Evolutionary conservation across 2,888 invertebrate genomes (phyloP).

Genomic region (Rhimphoctona megacephalus): DNA sequence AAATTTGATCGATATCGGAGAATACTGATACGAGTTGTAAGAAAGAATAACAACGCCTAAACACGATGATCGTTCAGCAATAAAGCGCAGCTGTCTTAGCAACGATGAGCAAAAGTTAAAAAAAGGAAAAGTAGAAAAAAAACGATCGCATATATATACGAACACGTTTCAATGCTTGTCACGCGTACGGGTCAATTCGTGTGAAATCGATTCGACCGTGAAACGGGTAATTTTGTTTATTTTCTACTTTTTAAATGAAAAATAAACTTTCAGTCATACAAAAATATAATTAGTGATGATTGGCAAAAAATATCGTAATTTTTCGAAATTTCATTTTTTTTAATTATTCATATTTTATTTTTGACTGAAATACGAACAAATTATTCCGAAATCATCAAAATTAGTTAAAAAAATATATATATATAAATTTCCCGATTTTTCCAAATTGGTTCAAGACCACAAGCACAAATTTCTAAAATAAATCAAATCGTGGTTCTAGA

Average conservation of each 20-base stretch:
- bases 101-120: constrained; percentile 35
- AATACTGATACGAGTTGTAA: not conserved
- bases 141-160: constrained; percentile 15
- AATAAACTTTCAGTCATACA: not conserved
- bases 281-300: not conserved
- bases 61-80: not conserved
- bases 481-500: too few relatives aligned
- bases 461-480: too few relatives aligned
- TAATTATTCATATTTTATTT: not conserved
- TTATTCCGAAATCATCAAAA: not conserved
- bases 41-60: constrained; percentile 10
- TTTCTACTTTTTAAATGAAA: not conserved
- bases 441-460: too few relatives aligned
- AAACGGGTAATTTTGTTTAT: not conserved
- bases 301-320: not conserved
- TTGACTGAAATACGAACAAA: not conserved
- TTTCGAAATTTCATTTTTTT: not conserved
- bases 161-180: constrained; percentile 3
- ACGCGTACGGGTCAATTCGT: not conserved
- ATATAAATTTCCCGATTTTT: too few relatives aligned
- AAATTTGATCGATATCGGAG: not conserved
- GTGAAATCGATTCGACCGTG: not conserved
- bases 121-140: constrained; percentile 23
- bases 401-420: not conserved
- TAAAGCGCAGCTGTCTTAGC: constrained; percentile 42